Percentiles rank a stretch among this genome's conserved stretches.
These are phyloP conservation scores for Saimiri boliviensis DNA, from an alignment of 2,113 vertebrate species.

Conservation along the genomic window DNA sequence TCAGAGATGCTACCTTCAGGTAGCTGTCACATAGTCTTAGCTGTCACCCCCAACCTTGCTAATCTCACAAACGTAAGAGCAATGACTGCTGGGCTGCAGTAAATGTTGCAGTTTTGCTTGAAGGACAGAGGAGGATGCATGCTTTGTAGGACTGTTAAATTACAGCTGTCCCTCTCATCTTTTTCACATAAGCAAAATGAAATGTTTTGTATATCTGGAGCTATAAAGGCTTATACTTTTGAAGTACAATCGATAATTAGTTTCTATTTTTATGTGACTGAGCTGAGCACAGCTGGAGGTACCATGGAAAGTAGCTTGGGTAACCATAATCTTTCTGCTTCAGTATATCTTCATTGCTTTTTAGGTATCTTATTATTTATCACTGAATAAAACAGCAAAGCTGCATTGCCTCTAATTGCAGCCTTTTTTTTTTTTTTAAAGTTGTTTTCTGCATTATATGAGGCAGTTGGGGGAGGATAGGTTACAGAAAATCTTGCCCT, in stretches of 20 bases:
- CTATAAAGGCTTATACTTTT: not conserved
- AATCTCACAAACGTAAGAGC: not conserved
- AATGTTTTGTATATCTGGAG: not conserved
- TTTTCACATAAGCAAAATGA: not conserved
- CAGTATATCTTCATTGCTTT: not conserved
- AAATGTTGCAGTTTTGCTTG: not conserved
- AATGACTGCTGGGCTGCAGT: not conserved
- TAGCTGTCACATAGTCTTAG: not conserved
- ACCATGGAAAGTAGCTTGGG: not conserved
- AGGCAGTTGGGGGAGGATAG: not conserved
- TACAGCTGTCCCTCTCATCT: not conserved
- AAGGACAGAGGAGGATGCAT: not conserved
- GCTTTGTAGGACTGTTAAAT: not conserved
- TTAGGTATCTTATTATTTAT: not conserved
- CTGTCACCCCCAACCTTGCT: not conserved
- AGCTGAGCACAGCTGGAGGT: not conserved
- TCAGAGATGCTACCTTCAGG: not conserved
- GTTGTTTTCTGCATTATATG: not conserved
- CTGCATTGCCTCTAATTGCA: not conserved
- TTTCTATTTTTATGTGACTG: not conserved
- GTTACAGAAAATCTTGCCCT: not conserved
- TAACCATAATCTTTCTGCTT: not conserved
- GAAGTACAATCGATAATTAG: not conserved
- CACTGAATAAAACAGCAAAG: not conserved
- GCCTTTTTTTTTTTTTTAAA: not conserved